Conservation (phyloP, 2,113 vertebrate genomes). For the Urocitellus parryii region DNA sequence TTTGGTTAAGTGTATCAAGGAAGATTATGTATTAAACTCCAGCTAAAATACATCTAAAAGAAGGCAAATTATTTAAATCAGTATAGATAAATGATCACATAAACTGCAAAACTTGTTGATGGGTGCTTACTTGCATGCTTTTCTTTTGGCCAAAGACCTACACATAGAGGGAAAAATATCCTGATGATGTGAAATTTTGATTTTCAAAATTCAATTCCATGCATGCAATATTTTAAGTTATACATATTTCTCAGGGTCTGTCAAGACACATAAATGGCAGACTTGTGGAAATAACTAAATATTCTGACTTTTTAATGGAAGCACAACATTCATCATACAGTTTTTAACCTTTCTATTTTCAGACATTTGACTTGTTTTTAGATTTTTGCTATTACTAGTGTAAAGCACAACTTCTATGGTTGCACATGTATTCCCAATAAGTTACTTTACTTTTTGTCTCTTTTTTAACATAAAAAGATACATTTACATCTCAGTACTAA, state of each 20-base stretch:
- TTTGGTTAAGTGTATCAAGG: neutral
- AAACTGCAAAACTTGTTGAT: neutral
- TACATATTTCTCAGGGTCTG: neutral
- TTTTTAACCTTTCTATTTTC: neutral
- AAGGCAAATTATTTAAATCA: neutral
- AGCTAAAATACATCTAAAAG: neutral
- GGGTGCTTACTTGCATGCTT: neutral
- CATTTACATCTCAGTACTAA: neutral
- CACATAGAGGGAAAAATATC: neutral
- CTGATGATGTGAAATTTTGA: neutral
- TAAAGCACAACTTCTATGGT: neutral
- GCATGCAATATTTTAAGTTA: neutral
- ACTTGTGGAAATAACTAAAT: neutral
- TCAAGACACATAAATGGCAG: neutral
- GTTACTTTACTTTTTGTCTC: neutral
- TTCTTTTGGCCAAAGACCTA: neutral
- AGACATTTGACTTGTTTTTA: neutral
- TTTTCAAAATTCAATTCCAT: neutral
- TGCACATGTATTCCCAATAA: neutral
- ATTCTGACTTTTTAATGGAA: neutral
- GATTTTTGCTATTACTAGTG: neutral
- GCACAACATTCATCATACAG: neutral
- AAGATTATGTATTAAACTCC: neutral
- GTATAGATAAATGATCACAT: neutral
- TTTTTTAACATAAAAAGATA: neutral